Base-by-base conservation (phyloP, 2,888 invertebrate genomes). In the Troides helena region DNA sequence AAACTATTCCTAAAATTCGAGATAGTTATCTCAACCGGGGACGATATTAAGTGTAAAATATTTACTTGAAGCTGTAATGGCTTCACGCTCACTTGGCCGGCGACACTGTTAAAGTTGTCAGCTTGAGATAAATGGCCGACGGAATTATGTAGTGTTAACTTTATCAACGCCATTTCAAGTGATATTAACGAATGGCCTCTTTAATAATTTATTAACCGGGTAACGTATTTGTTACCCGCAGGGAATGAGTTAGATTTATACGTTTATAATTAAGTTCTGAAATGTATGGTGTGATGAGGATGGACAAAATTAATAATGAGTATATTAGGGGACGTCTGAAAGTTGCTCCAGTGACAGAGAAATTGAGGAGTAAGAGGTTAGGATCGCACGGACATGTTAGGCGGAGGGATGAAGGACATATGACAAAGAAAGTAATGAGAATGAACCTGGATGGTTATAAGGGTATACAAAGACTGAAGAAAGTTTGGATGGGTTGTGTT, bases 21-120 rank as follows among this genome's bases (percentile, higher is more conserved):
- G 58, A 63, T 68, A 30, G 65, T 65, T 65, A 62, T 69, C 65
- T 62, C 58, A 66, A 66, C 58, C 58, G 56, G n/a, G 60, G 39
- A 69, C 58, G 62, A 58, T 59, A 66, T 70, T 58, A 66, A 70
- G 50, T 62, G 30, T 63, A 25, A 66, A 70, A 70, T 70, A 63
- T 70, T 81, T 77, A 80, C 76, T 76, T 78, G 80, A 78, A 83
- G 81, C 83, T 78, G 82, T 80, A 82, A 83, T 82, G 62, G 53
- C 68, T 70, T 85, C 83, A 84, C 83, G 81, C 79, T 82, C 80
- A 83, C 84, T 82, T 84, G 81, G 80, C 81, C 82, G 81, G 80
- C 79, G 80, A 85, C 84, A 85, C 81, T 80, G 83, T 82, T 85
- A 79, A 77, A 76, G 85, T 86, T 88, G 89, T 88, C 89, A 86